Percentiles rank a stretch among this genome's conserved stretches.
Evolutionary conservation across 2,113 vertebrate genomes (phyloP).

Genomic region (Cinclus mexicanus): DNA sequence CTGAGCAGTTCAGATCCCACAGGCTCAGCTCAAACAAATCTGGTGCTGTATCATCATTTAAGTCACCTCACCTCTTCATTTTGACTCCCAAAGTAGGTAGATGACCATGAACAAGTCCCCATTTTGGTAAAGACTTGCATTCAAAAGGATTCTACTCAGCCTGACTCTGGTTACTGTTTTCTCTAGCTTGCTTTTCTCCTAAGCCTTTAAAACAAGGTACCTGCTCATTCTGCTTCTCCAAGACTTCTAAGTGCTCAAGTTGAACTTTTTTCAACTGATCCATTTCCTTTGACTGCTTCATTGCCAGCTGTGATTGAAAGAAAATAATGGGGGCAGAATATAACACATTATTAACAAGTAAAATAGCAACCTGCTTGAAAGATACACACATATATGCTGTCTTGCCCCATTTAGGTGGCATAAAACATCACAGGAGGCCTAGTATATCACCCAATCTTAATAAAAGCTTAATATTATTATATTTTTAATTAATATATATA

Average conservation of each 20-base stretch:
- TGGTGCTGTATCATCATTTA: not conserved
- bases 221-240: slow-evolving; percentile 98
- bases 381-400: too few species aligned
- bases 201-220: slow-evolving; percentile 72
- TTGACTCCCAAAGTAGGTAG: not conserved
- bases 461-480: not conserved
- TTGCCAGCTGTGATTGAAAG: slow-evolving; percentile 82
- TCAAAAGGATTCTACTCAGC: not conserved
- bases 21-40: not conserved
- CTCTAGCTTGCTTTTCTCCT: not conserved
- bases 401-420: not conserved
- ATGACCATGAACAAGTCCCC: not conserved
- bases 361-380: not conserved
- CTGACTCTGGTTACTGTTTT: not conserved
- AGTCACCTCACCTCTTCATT: not conserved
- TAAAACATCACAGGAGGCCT: not conserved
- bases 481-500: not conserved
- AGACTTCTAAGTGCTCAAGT: slow-evolving; percentile 91
- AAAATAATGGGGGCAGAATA: not conserved
- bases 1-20: not conserved
- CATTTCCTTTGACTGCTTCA: slow-evolving; percentile 98
- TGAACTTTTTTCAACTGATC: slow-evolving; percentile 95
- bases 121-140: not conserved
- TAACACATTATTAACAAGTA: not conserved
- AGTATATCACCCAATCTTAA: not conserved